Base-by-base conservation (phyloP, 2,797 vertebrate genomes). In the Sebastes melanostomus region DNA sequence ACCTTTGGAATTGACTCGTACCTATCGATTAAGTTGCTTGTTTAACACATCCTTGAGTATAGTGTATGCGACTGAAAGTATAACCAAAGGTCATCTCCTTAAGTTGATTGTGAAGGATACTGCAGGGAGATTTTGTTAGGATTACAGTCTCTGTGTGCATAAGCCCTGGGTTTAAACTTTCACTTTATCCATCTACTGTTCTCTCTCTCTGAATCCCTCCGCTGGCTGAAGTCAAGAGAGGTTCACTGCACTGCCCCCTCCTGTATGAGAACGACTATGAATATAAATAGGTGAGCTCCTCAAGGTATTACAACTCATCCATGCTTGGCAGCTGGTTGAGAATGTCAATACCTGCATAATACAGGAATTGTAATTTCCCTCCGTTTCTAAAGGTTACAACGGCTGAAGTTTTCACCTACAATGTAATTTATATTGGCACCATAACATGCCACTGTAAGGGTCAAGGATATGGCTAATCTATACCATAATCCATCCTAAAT, bases 241-340 rank as follows among this genome's bases (percentile, higher is more conserved):
- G 90, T 91, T 93, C 90, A 88, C 88, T 88, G 86, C 89, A 88
- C 88, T 91, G 88, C 88, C 90, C 89, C 79, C 87, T 92, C 87
- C 89, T 91, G 88, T 85, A 92, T 84, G 70, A 75, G 84, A 90
- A 88, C 69, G 80, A 88, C 89, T 83, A 84, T 91, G 91, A 94
- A 94, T 92, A 91, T 92, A 93, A 94, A 94, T 77, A 86, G 88
- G 88, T 78, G 77, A 91, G 84, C 86, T 92, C 91, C 81, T 88
- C 68, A 70, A 86, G 87, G 91, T 93, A 91, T 91, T 92, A 89
- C 86, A 89, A 81, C 78, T 91, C 88, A 91, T 91, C 81, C 86
- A 83, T 72, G 84, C 82, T 78, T 58, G 61, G 88, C 81, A 83
- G 82, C 84, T 86, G 83, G 78, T 76, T 83, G 88, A 88, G 84